Conservation (phyloP, 2,888 invertebrate species). For the Brachylomia viminalis region DNA sequence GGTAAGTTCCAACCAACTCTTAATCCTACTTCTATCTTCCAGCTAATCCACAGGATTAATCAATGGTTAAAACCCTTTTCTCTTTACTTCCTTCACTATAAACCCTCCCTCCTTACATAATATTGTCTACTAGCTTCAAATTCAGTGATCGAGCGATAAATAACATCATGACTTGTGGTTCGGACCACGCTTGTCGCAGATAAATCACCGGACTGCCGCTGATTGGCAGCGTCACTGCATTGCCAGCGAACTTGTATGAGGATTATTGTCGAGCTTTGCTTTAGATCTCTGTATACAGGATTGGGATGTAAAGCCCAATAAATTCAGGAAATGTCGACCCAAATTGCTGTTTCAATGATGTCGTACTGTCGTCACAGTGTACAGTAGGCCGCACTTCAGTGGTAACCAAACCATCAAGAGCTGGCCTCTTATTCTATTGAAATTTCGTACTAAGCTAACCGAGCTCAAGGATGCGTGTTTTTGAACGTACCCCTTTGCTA, state of each 20-base stretch:
- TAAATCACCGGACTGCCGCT: constrained; percentile 33
- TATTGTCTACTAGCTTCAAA: neutral
- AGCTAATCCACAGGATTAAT: neutral
- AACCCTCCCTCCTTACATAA: neutral
- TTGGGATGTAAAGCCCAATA: constrained; percentile 3
- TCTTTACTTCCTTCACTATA: neutral
- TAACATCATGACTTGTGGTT: constrained; percentile 30
- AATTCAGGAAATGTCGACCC: constrained; percentile 9
- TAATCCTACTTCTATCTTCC: too few species aligned
- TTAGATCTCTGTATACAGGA: neutral
- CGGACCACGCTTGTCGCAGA: constrained; percentile 7
- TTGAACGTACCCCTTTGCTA: neutral
- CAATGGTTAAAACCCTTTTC: neutral
- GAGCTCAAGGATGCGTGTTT: neutral
- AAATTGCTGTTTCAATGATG: constrained; percentile 12
- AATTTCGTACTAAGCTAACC: too few species aligned
- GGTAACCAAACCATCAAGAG: too few species aligned
- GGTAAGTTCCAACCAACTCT: too few species aligned
- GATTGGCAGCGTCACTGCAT: constrained; percentile 25
- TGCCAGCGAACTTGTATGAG: constrained; percentile 8
- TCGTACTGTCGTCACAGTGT: neutral
- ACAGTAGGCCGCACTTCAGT: too few species aligned
- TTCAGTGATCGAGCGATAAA: constrained; percentile 4
- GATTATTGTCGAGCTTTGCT: constrained; percentile 3
- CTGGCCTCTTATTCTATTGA: too few species aligned